Conservation (phyloP, 2,113 vertebrate species). For the Tursiops truncatus region DNA sequence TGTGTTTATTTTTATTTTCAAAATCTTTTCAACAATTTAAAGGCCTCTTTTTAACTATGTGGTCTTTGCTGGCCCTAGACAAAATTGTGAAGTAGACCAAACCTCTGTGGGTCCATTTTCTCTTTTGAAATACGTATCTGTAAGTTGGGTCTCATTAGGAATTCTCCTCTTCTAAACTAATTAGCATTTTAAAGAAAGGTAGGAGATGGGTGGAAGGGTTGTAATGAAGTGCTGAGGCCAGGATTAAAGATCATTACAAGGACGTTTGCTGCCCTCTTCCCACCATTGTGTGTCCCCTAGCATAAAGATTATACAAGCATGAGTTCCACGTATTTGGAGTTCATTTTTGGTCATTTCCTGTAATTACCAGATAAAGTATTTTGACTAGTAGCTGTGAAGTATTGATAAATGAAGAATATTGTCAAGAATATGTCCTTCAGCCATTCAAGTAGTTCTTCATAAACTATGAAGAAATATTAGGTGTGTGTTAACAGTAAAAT, state of each 20-base stretch:
- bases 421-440: background rate
- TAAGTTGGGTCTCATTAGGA: background rate
- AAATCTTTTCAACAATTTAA: background rate
- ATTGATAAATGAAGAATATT: background rate
- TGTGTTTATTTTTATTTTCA: background rate
- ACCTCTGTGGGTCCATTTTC: constrained; percentile 15
- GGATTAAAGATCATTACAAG: background rate
- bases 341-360: background rate
- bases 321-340: background rate
- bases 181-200: background rate
- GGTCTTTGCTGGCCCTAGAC: background rate
- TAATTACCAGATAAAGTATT: background rate
- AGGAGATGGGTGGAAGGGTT: background rate
- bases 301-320: background rate
- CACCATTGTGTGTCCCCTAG: background rate
- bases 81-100: background rate
- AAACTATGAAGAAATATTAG: background rate
- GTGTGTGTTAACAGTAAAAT: background rate
- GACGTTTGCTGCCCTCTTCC: background rate
- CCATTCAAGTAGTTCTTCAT: background rate
- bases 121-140: background rate
- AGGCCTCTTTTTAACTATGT: background rate
- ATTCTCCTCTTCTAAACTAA: background rate
- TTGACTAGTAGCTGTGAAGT: background rate
- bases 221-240: background rate